Evolutionary conservation across 2,888 invertebrate species (phyloP).

Genomic region (Anoncus sp.): DNA sequence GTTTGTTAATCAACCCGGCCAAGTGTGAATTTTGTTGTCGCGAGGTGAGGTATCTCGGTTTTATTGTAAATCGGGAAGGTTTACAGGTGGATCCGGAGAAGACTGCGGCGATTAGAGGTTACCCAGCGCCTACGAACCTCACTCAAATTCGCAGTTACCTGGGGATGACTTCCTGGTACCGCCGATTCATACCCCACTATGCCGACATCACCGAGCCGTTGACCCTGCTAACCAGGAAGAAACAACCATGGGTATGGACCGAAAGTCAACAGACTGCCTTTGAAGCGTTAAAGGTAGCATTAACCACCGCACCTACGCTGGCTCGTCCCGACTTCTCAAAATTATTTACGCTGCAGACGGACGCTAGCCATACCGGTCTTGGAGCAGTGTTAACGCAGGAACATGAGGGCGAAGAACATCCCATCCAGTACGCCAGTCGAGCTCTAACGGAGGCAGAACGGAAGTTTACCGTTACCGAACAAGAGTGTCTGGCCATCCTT

Average conservation of each 20-base stretch:
- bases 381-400: slow-evolving; percentile 18
- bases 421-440: slow-evolving; percentile 24
- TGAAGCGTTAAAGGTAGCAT: not conserved
- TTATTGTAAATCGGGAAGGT: not conserved
- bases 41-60: slow-evolving; percentile 3
- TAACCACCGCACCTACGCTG: slow-evolving; percentile 15
- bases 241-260: slow-evolving; percentile 3
- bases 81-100: too few relatives aligned
- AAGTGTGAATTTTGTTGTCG: slow-evolving; percentile 20
- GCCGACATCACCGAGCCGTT: slow-evolving; percentile 1
- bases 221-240: not conserved
- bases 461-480: slow-evolving; percentile 36
- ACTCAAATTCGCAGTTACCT: not conserved
- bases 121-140: not conserved
- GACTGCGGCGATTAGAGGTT: too few relatives aligned
- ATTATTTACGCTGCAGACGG: slow-evolving; percentile 23
- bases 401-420: not conserved
- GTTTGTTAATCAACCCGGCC: not conserved
- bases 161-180: slow-evolving; percentile 33
- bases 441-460: slow-evolving; percentile 17
- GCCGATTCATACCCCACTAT: slow-evolving; percentile 2
- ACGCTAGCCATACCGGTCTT: slow-evolving; percentile 16
- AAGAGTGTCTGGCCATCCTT: slow-evolving; percentile 32
- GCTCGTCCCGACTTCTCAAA: slow-evolving; percentile 21
- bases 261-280: not conserved